Conservation (phyloP, 2,113 vertebrate genomes). For the Antechinus flavipes region DNA sequence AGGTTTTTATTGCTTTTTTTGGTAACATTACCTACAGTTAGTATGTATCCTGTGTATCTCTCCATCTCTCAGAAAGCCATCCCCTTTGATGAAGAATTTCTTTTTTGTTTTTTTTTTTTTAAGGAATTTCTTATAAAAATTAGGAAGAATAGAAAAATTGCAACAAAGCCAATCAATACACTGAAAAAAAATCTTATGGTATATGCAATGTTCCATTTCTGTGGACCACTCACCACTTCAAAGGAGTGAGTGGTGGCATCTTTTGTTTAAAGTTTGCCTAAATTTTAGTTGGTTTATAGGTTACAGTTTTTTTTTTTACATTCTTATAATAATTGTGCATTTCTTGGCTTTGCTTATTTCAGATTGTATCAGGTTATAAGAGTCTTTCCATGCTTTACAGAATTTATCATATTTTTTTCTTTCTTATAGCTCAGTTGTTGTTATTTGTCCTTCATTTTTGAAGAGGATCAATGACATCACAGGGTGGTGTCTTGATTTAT, state of each 20-base stretch:
- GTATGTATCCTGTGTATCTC: background rate
- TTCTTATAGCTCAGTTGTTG: background rate
- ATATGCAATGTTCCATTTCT: background rate
- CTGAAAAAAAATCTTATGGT: background rate
- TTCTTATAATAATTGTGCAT: background rate
- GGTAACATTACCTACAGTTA: background rate
- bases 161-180: background rate
- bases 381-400: background rate
- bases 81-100: background rate
- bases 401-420: background rate
- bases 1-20: background rate
- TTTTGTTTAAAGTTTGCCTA: background rate
- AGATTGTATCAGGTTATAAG: background rate
- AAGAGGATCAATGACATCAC: too few species aligned
- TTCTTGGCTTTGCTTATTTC: background rate
- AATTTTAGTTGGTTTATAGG: background rate
- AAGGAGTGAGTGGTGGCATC: background rate
- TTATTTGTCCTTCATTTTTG: too few species aligned
- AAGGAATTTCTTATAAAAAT: too few species aligned
- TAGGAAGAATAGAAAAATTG: background rate
- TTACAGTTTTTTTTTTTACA: background rate
- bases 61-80: background rate
- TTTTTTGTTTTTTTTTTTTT: background rate
- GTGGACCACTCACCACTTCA: background rate
- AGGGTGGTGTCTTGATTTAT: too few species aligned